Evolutionary conservation across 2,888 invertebrate species (phyloP), one percentile per base, ranked within the genome.

Genomic region (Stenodema calcarata): DNA sequence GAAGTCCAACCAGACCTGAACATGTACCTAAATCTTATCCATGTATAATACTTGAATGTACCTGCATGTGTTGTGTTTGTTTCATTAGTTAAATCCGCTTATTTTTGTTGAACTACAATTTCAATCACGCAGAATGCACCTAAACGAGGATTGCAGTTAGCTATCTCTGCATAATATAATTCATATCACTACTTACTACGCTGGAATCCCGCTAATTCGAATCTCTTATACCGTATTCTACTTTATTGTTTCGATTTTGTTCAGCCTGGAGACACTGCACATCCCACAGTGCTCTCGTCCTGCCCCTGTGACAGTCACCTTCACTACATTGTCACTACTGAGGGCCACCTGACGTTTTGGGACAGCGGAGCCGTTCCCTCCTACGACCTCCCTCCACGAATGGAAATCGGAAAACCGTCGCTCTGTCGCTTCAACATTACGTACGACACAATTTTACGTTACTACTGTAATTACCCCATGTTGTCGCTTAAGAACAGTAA

Each of bases 271-370:
- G 93, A 94, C 75, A 92, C 93, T 89, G 94, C 94, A 0, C 93
- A 93, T 88, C 94, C 94, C 0, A 93, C 93, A 82, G 93, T 94
- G 62, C 92, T 94, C 91, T 94, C 94, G 0, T 94, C 94, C 0
- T 94, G 94, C 89, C 94, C 94, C 0, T 94, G 94, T 89, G 93
- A 93, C 12, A 92, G 93, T 87, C 92, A 94, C 83, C 90, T 94
- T 23, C 92, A 94, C 84, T 94, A 94, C 70, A 94, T 94, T 3
- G 94, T 94, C 76, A 94, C 94, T 0, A 94, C 94, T 69, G 93
- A 94, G 28, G 94, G 94, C 0, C 92, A 93, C 35, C 93, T 94
- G 9, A 94, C 94, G 0, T 93, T 94, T 90, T 94, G 94, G 94
- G 94, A 89, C 73, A 89, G 90, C 76, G 89, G 89, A 50, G 89